Evolutionary conservation across 1,140 invertebrate species (phyloP), one percentile per base, ranked within the genome.

Genomic region (Hyles euphorbiae): DNA sequence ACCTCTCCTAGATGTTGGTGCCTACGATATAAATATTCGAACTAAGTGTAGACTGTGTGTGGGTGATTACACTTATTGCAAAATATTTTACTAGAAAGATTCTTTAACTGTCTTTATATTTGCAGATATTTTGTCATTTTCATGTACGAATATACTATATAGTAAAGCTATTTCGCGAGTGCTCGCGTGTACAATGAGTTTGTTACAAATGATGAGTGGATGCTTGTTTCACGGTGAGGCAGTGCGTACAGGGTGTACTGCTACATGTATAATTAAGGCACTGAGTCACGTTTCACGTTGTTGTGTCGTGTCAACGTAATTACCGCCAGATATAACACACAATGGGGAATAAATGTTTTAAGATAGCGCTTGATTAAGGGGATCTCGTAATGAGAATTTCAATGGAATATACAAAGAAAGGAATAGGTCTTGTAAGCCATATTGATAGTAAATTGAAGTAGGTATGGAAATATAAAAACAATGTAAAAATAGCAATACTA

Each of bases 251-350:
- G 36, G 4, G 36, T 40, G 36, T 40, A 40, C 36, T 55, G 40
- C 33, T 33, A 34, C 44, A 22, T 53, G 49, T 56, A 51, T 64
- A 70, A 70, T 70, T 70, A 61, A 65, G 53, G 58, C 56, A 67
- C 63, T 67, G 68, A 70, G 68, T 67, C 65, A 70, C 65, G 60
- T 67, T 51, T 62, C 57, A 56, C 45, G 58, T 51, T 34, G 49
- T 22, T 36, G 47, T 2, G 46, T 43, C 44, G 56, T 59, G 52
- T 61, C 50, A 53, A 43, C 59, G 58, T 54, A 60, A 65, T 61
- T 52, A 64, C 52, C 48, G 56, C 49, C 58, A 63, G 49, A 63
- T 61, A 61, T 9, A 58, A 60, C 54, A 44, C 3, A 53, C 52
- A 68, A 68, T 61, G 53, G 43, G 62, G 56, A 56, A 65, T 56